phyloP scores from a whole-genome alignment of 1,140 invertebrate species.

The Brachionus paranguensis region DNA sequence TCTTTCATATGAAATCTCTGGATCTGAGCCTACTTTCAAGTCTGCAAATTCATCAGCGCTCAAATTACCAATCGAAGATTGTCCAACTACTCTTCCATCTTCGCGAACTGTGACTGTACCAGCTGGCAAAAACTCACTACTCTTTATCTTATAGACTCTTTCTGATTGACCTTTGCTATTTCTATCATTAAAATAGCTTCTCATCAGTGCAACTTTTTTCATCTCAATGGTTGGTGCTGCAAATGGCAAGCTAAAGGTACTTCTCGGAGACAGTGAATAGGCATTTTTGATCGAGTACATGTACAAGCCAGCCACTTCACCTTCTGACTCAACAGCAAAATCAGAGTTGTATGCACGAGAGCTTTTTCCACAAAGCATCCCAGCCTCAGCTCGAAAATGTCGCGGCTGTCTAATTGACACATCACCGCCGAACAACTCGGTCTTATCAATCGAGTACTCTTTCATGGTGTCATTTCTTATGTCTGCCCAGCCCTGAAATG shows the following conservation, averaged over 20 bases:
- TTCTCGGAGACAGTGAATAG: background rate
- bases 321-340: background rate
- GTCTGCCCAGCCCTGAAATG: constrained; percentile 11
- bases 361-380: background rate
- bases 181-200: background rate
- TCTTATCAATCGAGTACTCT: constrained; percentile 9
- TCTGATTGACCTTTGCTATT: constrained; percentile 33
- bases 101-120: constrained; percentile 17
- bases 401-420: background rate
- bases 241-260: constrained; percentile 20
- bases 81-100: constrained; percentile 31
- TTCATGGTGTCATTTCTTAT: constrained; percentile 27
- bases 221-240: background rate
- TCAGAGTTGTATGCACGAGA: background rate
- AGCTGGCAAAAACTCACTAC: constrained; percentile 9
- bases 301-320: constrained; percentile 13
- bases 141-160: background rate
- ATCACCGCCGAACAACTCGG: constrained; percentile 28
- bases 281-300: constrained; percentile 10
- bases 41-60: background rate
- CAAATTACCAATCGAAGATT: background rate
- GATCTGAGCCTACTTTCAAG: background rate
- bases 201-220: background rate
- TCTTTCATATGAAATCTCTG: constrained; percentile 1
- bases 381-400: background rate